Base-by-base conservation (phyloP, 2,888 invertebrate genomes). In the Trichopria drosophilae region DNA sequence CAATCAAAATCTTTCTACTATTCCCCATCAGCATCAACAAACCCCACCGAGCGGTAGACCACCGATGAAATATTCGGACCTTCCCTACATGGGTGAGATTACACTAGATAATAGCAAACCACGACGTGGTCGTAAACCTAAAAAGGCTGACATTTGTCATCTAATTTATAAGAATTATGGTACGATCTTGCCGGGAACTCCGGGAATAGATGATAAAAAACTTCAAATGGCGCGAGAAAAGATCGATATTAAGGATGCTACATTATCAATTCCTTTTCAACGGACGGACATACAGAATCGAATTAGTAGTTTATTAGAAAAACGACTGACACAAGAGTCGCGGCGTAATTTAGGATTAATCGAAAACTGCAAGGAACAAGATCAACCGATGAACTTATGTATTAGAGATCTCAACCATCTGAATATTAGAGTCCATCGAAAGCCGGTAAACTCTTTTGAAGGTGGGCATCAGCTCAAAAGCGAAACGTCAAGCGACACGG, bases 1-100 rank as follows among this genome's bases (percentile, higher is more conserved):
- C 9, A 53, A 46, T 16, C 53, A 49, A 15, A 53, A 42, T 32
- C 59, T n/a, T n/a, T n/a, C n/a, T n/a, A n/a, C n/a, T n/a, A 4
- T 42, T 4, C 28, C 28, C 31, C 47, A 55, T 6, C 40, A 52
- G 6, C 23, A 43, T 19, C 55, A 47, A 5, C 53, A 53, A 12
- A 35, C 76, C 1, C 76, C 72, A 28, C 64, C 62, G 47, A n/a
- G 66, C 56, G 47, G 61, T 45, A 61, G 70, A 24, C 69, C 72
- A 4, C 70, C 72, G 19, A 81, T 89, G 60, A 87, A 87, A 34
- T 91, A 88, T 68, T 85, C 88, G 34, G 91, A 93, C 67, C 76
- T 93, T 35, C 93, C 93, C 0, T 93, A 92, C 75, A 93, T 93
- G 92, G 93, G 93, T 0, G 93, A 93, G 72, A 91, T 93, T 80